Percentiles rank a stretch among this genome's conserved stretches.
Conservation (phyloP, 2,113 vertebrate genomes). For the Sturnus vulgaris region DNA sequence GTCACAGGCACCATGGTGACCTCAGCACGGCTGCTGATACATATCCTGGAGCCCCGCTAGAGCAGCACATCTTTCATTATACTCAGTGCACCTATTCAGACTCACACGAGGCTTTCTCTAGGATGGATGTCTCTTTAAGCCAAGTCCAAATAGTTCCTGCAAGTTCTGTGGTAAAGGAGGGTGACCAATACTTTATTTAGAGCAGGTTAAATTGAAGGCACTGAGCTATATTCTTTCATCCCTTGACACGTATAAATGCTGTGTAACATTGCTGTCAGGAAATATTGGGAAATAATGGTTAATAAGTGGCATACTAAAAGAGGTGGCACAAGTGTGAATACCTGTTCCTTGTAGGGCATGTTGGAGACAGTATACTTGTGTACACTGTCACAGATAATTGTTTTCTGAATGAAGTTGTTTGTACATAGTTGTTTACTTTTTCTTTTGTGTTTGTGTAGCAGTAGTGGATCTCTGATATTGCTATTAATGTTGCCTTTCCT, state of each 20-base stretch:
- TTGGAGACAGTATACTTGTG: not conserved
- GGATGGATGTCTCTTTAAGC: not conserved
- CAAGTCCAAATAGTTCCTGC: not conserved
- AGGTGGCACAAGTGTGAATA: not conserved
- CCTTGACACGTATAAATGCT: not conserved
- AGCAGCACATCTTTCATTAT: not conserved
- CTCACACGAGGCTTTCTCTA: not conserved
- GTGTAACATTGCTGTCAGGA: not conserved
- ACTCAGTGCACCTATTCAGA: rapidly evolving
- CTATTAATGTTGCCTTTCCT: not conserved
- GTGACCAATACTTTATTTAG: rapidly evolving
- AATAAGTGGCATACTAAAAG: not conserved
- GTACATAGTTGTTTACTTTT: not conserved
- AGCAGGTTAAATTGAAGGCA: not conserved
- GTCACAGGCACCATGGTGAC: rapidly evolving
- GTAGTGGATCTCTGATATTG: not conserved
- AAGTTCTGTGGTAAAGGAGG: not conserved
- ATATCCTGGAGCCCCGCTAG: not conserved
- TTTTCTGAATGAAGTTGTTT: not conserved
- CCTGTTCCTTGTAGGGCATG: not conserved
- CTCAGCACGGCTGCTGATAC: not conserved
- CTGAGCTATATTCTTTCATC: not conserved
- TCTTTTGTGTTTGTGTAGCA: not conserved
- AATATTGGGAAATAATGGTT: not conserved
- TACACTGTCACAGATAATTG: not conserved